These are phyloP conservation scores for Elysia crispata DNA, from an alignment of 2,888 invertebrate species.

Conservation along the genomic window DNA sequence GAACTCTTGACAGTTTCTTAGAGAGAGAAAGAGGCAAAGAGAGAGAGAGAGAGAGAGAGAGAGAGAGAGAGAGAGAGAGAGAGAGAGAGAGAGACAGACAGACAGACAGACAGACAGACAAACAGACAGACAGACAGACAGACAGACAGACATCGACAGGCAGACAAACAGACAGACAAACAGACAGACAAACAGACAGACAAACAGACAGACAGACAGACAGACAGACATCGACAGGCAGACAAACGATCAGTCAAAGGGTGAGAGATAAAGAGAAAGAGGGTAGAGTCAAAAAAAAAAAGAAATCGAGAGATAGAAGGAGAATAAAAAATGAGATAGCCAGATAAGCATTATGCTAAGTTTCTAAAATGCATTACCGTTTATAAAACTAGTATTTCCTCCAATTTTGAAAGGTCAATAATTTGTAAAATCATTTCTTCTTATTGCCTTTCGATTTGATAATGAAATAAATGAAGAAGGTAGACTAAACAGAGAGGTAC, in stretches of 20 bases:
- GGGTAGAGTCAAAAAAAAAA: not conserved
- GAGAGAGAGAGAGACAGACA: not conserved
- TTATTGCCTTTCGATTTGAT: too few relatives aligned
- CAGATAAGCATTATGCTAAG: too few relatives aligned
- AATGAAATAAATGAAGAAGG: too few relatives aligned
- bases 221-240: conserved; percentile 3
- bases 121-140: conserved; percentile 12
- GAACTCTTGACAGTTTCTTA: too few relatives aligned
- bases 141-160: not conserved
- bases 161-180: not conserved
- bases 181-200: not conserved
- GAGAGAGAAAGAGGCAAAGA: conserved; percentile 10
- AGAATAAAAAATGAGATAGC: conserved; percentile 22
- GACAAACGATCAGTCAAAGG: conserved; percentile 14
- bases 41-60: not conserved
- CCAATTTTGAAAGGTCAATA: too few relatives aligned
- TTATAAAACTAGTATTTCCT: too few relatives aligned
- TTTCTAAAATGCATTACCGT: too few relatives aligned
- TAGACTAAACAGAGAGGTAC: too few relatives aligned
- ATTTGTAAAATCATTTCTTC: too few relatives aligned
- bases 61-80: not conserved
- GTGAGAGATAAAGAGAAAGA: not conserved
- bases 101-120: conserved; percentile 17
- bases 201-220: not conserved
- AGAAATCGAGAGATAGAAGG: not conserved